A percentile compares a stretch with the other conserved stretches of the same genome.
phyloP scores from a whole-genome alignment of 2,797 vertebrate species.

The Ciconia nigra region DNA sequence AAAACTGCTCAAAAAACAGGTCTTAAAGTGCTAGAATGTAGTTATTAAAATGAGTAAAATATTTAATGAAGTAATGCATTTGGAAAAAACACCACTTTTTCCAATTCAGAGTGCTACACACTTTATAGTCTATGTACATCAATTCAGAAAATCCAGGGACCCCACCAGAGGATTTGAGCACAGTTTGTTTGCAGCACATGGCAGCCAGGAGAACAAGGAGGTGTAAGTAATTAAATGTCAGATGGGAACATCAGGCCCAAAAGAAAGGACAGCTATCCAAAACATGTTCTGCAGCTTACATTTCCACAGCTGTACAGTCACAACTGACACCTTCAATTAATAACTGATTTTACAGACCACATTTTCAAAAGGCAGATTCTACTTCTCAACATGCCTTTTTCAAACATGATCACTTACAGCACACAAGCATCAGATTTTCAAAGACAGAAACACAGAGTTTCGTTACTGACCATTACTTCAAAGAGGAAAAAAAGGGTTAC shows the following conservation, averaged over 20 bases:
- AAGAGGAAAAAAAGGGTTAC: background rate
- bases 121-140: background rate
- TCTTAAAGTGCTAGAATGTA: background rate
- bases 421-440: background rate
- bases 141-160: background rate
- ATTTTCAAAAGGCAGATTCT: background rate
- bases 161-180: background rate
- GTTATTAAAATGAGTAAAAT: background rate
- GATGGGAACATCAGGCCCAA: background rate
- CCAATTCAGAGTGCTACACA: background rate
- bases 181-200: background rate
- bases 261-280: background rate
- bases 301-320: background rate
- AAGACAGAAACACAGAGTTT: background rate
- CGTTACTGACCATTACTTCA: background rate
- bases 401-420: background rate
- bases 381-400: background rate
- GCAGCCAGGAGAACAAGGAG: background rate
- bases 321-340: background rate
- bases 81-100: background rate
- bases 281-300: background rate
- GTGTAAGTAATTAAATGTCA: background rate
- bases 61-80: background rate
- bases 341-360: background rate
- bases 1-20: background rate